Conservation (phyloP, 2,888 invertebrate genomes). For the Polyommatus icarus region DNA sequence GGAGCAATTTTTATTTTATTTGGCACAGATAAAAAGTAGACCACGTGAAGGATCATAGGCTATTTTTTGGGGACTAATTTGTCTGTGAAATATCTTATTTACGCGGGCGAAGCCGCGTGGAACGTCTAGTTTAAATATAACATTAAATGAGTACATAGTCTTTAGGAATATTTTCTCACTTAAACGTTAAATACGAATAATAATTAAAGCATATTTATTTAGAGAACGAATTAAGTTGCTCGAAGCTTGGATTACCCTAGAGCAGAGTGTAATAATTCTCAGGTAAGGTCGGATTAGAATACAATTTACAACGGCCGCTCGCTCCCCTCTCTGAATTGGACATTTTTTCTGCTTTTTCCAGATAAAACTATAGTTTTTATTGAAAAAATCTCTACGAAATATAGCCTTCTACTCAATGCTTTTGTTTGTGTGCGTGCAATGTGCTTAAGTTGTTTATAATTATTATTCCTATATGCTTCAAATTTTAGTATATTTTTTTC, state of each 20-base stretch:
- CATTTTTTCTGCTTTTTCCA: background rate
- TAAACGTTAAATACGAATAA: background rate
- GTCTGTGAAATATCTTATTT: too few species aligned
- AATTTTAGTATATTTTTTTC: too few species aligned
- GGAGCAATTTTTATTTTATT: too few species aligned
- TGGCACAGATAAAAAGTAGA: too few species aligned
- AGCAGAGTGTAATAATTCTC: slow-evolving; percentile 5
- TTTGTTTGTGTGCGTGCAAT: too few species aligned
- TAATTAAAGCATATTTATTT: background rate
- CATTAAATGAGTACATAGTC: background rate
- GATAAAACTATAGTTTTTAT: background rate
- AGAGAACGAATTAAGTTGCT: slow-evolving; percentile 15
- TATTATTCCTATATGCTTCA: too few species aligned
- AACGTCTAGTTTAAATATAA: background rate
- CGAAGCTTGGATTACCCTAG: background rate
- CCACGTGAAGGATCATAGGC: too few species aligned
- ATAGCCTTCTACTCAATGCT: too few species aligned
- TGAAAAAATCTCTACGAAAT: too few species aligned
- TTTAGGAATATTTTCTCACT: background rate
- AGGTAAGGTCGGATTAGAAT: slow-evolving; percentile 13
- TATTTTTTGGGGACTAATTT: too few species aligned
- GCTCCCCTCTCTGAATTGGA: background rate
- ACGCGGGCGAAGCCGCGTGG: too few species aligned
- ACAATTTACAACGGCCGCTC: background rate
- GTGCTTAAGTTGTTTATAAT: too few species aligned